Base-by-base conservation (phyloP, 2,113 vertebrate genomes). In the Myrmecophaga tridactyla region DNA sequence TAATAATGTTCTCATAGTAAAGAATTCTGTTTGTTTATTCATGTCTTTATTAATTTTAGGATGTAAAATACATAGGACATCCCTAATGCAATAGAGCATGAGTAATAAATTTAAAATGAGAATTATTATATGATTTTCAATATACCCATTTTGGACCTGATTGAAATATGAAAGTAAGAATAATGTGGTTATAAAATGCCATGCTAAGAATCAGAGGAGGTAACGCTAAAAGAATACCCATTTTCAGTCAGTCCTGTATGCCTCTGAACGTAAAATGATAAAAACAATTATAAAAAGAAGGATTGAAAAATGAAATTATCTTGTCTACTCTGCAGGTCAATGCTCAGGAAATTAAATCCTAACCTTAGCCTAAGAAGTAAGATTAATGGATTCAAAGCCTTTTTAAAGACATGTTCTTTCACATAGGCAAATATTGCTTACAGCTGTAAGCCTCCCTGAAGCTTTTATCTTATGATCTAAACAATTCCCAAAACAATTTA, bases 321-420 rank as follows among this genome's bases (percentile, higher is more conserved):
- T n/a, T 77, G 14, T 67, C 25, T 60, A 60, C 29, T 86, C n/a
- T 83, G 25, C 67, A 86, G 41, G 29, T 43, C 53, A 96, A 4
- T 51, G 48, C 36, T 93, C 73, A 94, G 41, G 34, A 81, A 96
- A 86, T 62, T 87, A 92, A 93, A 80, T 89, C 2, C n/a, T 85
- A 90, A 85, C 6, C 12, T 87, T 65, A 39, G 29, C 27, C 11
- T 27, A 81, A 91, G 14, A 78, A 69, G 77, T 25, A 65, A 46
- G 29, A 7, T 2, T 46, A 86, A 58, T 3, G 73, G 46, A 56
- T 51, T 39, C 70, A 80, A 86, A 89, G 7, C 12, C 34, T 65
- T 62, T 56, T 88, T 46, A 51, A 84, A n/a, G 51, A 34, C 8
- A 41, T 62, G 43, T 94, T 85, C 3, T 53, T 65, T 65, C 27